Base-by-base conservation (phyloP, 2,888 invertebrate species). In the Drosophila mercatorum region DNA sequence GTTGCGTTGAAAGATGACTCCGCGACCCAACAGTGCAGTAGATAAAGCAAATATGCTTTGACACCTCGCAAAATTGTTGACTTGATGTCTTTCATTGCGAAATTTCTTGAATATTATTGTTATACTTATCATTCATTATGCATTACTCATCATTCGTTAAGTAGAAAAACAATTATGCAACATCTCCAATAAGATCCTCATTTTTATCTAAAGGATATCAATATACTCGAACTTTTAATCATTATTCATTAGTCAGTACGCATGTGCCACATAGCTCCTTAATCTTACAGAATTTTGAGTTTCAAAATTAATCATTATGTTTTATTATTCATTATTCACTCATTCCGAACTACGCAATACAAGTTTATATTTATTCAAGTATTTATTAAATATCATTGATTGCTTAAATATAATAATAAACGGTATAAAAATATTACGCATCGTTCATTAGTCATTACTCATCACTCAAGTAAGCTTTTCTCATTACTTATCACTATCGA, bases 31-130 rank as follows among this genome's bases (percentile, higher is more conserved):
- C 12, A 43, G 44, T 11, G 43, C 22, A 22, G 40, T 17, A n/a
- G 55, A 41, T 62, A 60, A 53, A 53, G 49, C 59, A 59, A 59
- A 63, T 69, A 69, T 46, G 22, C 38, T 68, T 75, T 75, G 43
- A 76, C 67, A 68, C 68, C 76, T 72, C 22, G 14, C 14, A 8
- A 40, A 46, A 46, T 38, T 53, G 47, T 43, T 22, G 41, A 40
- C 52, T 26, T 14, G 38, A 31, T 34, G 31, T 2, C 31, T 6
- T 34, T 17, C 2, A n/a, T 53, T 53, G 46, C 38, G 34, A 34
- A 51, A 51, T 34, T 34, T 51, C n/a, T 17, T 6, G 17, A 34
- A 31, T 17, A 34, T 17, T 36, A 51, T 51, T 51, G 26, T 12
- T 22, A 56, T 28, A 34, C 8, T 28, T 14, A 34, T 34, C 14